phyloP scores from a whole-genome alignment of 2,888 invertebrate species.

The Beris morrisii region DNA sequence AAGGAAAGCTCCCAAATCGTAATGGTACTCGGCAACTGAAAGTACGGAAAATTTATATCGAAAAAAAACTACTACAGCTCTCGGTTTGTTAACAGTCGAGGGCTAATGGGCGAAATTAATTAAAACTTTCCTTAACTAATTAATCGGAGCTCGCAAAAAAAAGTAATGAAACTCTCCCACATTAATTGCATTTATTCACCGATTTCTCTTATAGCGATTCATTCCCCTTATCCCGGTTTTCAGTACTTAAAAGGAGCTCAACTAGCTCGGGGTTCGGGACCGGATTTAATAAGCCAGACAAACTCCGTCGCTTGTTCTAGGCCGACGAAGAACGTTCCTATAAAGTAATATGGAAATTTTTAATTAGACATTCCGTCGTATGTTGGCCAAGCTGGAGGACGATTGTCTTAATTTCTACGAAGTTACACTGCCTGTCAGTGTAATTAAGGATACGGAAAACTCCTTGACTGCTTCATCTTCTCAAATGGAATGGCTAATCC shows the following conservation, averaged over 20 bases:
- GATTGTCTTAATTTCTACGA: slow-evolving; percentile 17
- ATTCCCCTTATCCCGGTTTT: not conserved
- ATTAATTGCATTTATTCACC: slow-evolving; percentile 45
- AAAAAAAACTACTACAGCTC: not conserved
- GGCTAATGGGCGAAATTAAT: slow-evolving; percentile 46
- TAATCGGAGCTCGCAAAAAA: slow-evolving; percentile 42
- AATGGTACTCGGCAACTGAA: no score
- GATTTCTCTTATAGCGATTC: slow-evolving; percentile 32
- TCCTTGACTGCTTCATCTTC: not conserved
- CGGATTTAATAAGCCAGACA: slow-evolving; percentile 33
- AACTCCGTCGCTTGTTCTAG: slow-evolving; percentile 3
- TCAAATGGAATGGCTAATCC: slow-evolving; percentile 25
- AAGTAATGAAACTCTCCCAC: slow-evolving; percentile 42
- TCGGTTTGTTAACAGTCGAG: slow-evolving; percentile 38
- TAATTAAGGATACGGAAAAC: not conserved
- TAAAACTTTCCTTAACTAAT: slow-evolving; percentile 46
- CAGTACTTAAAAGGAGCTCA: slow-evolving; percentile 39
- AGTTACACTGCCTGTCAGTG: not conserved
- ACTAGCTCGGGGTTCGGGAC: not conserved
- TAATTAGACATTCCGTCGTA: slow-evolving; percentile 32
- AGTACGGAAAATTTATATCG: no score
- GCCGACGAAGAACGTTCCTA: slow-evolving; percentile 7
- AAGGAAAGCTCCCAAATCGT: no score
- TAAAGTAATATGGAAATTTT: slow-evolving; percentile 31
- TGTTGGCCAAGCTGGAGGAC: slow-evolving; percentile 12